phyloP scores from a whole-genome alignment of 2,113 vertebrate species.

The Elephas maximus region DNA sequence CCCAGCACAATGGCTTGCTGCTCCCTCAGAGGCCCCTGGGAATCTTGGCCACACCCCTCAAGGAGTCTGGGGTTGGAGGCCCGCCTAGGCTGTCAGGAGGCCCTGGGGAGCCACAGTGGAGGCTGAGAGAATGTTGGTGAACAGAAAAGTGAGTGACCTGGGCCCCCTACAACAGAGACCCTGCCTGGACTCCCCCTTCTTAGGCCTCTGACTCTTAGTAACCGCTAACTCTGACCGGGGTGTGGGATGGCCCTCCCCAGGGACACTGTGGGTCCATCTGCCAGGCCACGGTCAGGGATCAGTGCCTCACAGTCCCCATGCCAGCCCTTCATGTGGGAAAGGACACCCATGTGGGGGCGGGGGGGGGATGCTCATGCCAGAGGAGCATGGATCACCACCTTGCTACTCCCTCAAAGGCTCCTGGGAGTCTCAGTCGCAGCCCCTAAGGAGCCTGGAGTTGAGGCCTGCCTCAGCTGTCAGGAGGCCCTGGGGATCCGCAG shows the following conservation, averaged over 20 bases:
- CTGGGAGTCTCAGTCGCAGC: background rate
- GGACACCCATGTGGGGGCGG: background rate
- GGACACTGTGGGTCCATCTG: background rate
- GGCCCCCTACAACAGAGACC: background rate
- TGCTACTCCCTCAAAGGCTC: background rate
- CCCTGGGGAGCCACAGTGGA: background rate
- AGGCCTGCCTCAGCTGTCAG: background rate
- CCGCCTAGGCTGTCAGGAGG: no score
- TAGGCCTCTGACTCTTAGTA: background rate
- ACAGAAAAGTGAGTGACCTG: background rate
- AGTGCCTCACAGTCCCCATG: background rate
- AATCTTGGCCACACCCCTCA: no score
- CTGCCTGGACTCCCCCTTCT: no score
- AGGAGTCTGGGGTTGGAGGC: no score
- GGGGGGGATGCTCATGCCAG: background rate
- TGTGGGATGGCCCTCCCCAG: background rate
- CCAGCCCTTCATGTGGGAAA: background rate
- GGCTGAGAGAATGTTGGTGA: background rate
- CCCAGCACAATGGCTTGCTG: no score
- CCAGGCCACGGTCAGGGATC: background rate
- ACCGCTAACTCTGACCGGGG: background rate
- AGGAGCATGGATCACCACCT: background rate
- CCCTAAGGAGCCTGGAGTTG: background rate
- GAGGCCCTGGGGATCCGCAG: background rate
- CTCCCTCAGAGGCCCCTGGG: no score